Base-by-base conservation (phyloP, 92 coral and sea anemone species). In the Phenganax marumi region DNA sequence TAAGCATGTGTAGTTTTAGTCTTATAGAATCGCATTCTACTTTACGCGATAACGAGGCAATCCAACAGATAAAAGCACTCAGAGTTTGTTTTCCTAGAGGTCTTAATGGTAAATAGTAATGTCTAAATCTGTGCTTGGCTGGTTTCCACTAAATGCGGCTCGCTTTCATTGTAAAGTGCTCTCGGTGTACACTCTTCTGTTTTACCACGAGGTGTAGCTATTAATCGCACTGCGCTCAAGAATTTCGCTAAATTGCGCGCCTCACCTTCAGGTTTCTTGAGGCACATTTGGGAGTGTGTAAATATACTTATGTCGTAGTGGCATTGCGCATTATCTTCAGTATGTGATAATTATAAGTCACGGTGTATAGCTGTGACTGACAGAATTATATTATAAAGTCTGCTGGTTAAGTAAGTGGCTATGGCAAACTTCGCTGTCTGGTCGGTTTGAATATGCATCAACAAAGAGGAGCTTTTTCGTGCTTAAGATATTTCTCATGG, bases 321-420 rank as follows among this genome's bases (percentile, higher is more conserved):
- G 50, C 72, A 62, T 10, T 6, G 25, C 12, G 49, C 14, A 66
- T 66, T 66, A 49, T 66, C 50, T 47, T 6, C 49, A 66, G 49
- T 66, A 66, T 66, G 72, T 49, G 17, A 21, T 66, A 66, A 66
- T 66, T 66, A 66, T 66, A 66, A 66, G 50, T 33, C 43, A 33
- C 5, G 43, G 43, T 33, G 43, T 33, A 33, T 19, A 12, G 72
- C 72, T 66, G 72, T 66, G 72, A 24, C 26, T 33, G 47, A 22
- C 5, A 19, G 6, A 12, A 5, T 12, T 10, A 66, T 62, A 5
- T 12, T 10, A 66, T 62, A 2, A 62, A 62, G 68, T 62, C 33
- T 21, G 39, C 12, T 14, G 19, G 43, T 33, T 33, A 33, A 33
- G 43, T 33, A 33, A 33, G 43, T 33, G 43, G 43, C 43, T 33